These are phyloP conservation scores for Amphibalanus amphitrite DNA, from an alignment of 1,140 invertebrate genomes.

Conservation along the genomic window DNA sequence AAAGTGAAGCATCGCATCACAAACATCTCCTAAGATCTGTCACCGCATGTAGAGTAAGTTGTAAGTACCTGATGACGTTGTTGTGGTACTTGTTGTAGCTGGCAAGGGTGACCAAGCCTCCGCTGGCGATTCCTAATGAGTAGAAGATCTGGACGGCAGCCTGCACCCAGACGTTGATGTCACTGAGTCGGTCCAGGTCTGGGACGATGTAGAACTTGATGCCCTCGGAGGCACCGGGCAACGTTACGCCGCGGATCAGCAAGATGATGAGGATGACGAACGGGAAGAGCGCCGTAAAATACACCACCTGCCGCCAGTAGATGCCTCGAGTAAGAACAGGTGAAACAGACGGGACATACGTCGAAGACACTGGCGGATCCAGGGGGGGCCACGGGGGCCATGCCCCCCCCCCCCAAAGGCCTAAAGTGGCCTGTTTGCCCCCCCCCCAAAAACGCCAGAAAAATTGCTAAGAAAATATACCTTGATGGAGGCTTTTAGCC, in stretches of 20 bases:
- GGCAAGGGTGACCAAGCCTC: slow-evolving; percentile 23
- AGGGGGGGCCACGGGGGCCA: too few species aligned
- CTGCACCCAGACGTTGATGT: slow-evolving; percentile 30
- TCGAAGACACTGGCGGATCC: too few species aligned
- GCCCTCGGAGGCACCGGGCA: slow-evolving; percentile 39
- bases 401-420: too few species aligned
- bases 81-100: slow-evolving; percentile 32
- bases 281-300: slow-evolving; percentile 46
- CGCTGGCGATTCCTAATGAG: slow-evolving; percentile 24
- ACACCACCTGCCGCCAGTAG: slow-evolving; percentile 15
- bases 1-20: too few species aligned
- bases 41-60: too few species aligned
- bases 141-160: slow-evolving; percentile 25
- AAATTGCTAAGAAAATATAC: too few species aligned
- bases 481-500: too few species aligned
- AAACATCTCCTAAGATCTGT: too few species aligned
- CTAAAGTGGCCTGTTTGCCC: too few species aligned
- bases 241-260: slow-evolving; percentile 38
- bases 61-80: slow-evolving; percentile 26
- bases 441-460: too few species aligned
- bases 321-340: too few species aligned
- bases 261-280: slow-evolving; percentile 44
- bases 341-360: too few species aligned
- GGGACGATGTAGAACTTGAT: slow-evolving; percentile 37
- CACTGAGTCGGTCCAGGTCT: slow-evolving; percentile 12